Conservation (phyloP, 2,113 vertebrate species). For the Acinonyx jubatus region DNA sequence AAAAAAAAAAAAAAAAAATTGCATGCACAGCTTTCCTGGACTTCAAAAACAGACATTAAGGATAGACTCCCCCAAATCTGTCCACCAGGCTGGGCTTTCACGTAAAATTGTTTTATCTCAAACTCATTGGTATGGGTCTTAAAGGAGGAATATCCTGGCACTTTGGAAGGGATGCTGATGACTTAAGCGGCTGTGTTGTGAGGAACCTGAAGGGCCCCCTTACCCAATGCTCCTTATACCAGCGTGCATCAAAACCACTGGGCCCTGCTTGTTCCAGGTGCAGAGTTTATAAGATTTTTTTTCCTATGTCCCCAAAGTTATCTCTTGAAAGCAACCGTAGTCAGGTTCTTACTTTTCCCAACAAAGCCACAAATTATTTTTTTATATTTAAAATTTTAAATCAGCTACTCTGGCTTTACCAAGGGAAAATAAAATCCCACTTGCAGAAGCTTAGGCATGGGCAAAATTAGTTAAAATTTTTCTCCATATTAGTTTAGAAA, state of each 20-base stretch:
- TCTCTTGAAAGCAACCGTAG: conserved; percentile 9
- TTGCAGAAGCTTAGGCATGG: conserved; percentile 1
- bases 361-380: neutral
- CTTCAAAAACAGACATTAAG: neutral
- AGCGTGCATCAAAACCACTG: neutral
- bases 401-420: conserved; percentile 5
- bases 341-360: conserved; percentile 2
- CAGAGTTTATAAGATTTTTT: neutral
- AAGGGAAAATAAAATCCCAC: conserved; percentile 7
- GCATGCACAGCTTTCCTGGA: neutral
- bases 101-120: neutral
- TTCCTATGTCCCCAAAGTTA: neutral
- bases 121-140: neutral
- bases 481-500: neutral
- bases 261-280: neutral
- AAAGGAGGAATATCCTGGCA: neutral
- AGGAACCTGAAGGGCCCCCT: neutral
- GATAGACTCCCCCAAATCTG: neutral
- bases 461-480: neutral
- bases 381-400: neutral
- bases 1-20: neutral
- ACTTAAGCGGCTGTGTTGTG: neutral
- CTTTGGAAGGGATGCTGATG: neutral
- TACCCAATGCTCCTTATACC: neutral
- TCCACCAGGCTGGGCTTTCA: neutral